Evolutionary conservation across 2,797 vertebrate genomes (phyloP).

Genomic region (Ataeniobius toweri): DNA sequence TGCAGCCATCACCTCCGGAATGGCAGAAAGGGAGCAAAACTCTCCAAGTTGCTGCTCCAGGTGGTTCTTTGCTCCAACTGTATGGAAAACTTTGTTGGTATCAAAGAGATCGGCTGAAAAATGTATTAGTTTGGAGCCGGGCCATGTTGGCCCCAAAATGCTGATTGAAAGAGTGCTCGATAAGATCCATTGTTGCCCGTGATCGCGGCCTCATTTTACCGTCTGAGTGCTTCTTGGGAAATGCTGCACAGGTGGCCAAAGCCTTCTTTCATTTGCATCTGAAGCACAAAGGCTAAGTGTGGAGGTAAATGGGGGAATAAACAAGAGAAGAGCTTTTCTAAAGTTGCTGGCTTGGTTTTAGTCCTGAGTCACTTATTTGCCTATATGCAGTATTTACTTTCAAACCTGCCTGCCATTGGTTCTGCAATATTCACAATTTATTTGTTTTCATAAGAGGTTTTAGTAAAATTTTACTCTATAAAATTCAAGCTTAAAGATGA

Average conservation of each 20-base stretch:
- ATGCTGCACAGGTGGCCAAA: constrained; percentile 15
- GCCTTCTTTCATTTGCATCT: constrained; percentile 30
- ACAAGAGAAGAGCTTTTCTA: neutral
- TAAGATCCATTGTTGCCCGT: constrained; percentile 39
- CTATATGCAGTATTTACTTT: too few relatives aligned
- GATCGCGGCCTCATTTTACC: constrained; percentile 22
- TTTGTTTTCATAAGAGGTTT: neutral
- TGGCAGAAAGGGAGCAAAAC: constrained; percentile 5
- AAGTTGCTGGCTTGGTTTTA: neutral
- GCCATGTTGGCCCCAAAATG: constrained; percentile 37
- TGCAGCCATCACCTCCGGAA: constrained; percentile 61
- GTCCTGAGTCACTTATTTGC: neutral
- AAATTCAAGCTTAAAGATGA: too few relatives aligned
- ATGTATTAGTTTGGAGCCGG: constrained; percentile 56
- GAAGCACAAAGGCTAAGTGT: constrained; percentile 12
- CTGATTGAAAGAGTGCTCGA: constrained; percentile 54
- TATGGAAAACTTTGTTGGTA: constrained; percentile 15
- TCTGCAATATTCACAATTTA: neutral
- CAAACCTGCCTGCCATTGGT: neutral
- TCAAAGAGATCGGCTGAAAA: constrained; percentile 52
- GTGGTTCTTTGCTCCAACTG: constrained; percentile 21
- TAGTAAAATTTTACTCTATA: too few relatives aligned
- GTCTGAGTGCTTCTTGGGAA: constrained; percentile 17
- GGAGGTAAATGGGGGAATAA: constrained; percentile 23
- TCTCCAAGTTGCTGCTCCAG: constrained; percentile 6